Conservation (phyloP, 1,140 invertebrate genomes). For the Drosophila carrolli region DNA sequence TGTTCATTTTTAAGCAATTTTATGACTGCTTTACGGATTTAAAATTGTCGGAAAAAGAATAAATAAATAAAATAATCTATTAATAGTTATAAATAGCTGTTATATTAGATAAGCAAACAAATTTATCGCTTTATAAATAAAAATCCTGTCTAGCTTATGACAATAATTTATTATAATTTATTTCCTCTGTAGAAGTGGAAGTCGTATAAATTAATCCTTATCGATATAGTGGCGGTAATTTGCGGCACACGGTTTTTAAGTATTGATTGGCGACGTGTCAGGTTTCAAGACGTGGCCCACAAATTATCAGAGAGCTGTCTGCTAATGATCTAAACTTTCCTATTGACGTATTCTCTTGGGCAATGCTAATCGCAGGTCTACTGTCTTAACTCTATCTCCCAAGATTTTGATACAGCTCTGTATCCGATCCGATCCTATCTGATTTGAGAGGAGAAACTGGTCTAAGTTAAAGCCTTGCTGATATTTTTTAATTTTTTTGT, state of each 20-base stretch:
- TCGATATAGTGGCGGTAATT: constrained; percentile 19
- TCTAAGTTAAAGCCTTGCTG: constrained; percentile 16
- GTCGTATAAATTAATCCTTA: constrained; percentile 21
- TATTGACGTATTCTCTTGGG: constrained; percentile 40
- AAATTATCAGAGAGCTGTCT: constrained; percentile 36
- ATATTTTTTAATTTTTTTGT: constrained; percentile 4
- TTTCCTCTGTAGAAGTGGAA: constrained; percentile 6
- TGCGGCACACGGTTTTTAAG: constrained; percentile 52
- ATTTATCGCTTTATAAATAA: constrained; percentile 1
- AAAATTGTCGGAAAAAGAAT: background rate
- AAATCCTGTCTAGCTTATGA: background rate
- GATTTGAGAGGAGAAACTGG: constrained; percentile 29
- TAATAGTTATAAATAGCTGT: background rate
- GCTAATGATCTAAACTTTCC: constrained; percentile 51
- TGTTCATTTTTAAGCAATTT: too few relatives aligned
- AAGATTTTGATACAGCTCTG: background rate
- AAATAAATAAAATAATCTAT: background rate
- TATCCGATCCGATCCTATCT: background rate
- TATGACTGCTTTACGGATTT: background rate
- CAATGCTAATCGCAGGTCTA: constrained; percentile 8
- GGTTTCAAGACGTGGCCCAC: constrained; percentile 24
- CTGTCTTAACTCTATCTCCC: background rate
- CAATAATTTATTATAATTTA: background rate
- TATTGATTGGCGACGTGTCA: constrained; percentile 51
- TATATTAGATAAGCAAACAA: background rate